phyloP scores from a whole-genome alignment of 2,113 vertebrate genomes.

The Ornithorhynchus anatinus region DNA sequence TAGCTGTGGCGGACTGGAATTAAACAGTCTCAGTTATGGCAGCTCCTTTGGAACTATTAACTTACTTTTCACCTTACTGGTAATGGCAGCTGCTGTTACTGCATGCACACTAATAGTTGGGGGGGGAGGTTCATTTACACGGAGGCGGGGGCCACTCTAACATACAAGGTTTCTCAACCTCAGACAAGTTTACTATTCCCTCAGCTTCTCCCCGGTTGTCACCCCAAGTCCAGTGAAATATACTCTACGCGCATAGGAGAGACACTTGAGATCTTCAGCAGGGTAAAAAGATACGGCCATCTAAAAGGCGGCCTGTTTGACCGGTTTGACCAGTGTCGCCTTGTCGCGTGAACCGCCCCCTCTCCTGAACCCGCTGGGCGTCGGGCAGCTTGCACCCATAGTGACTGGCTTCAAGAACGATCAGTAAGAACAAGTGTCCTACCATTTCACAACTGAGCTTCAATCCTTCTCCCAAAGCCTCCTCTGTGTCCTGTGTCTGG shows the following conservation, averaged over 20 bases:
- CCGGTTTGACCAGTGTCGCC: not conserved
- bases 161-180: constrained; percentile 60
- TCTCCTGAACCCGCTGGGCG: too few relatives aligned
- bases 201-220: constrained; percentile 51
- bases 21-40: constrained; percentile 12
- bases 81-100: constrained; percentile 30
- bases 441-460: too few relatives aligned
- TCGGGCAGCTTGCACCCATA: too few relatives aligned
- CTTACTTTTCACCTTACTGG: constrained; percentile 23
- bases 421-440: too few relatives aligned
- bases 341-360: too few relatives aligned
- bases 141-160: constrained; percentile 45
- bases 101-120: constrained; percentile 34
- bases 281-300: constrained; percentile 25
- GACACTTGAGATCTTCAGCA: constrained; percentile 9
- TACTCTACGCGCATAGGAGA: constrained; percentile 21
- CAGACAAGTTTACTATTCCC: constrained; percentile 41
- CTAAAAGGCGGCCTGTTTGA: not conserved
- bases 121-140: constrained; percentile 16
- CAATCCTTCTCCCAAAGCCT: too few relatives aligned
- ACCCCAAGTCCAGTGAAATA: constrained; percentile 13
- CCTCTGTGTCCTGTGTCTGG: constrained; percentile 55
- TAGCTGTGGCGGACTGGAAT: constrained; percentile 27
- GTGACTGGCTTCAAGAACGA: too few relatives aligned
- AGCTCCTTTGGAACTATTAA: constrained; percentile 40